Evolutionary conservation across 2,888 invertebrate species (phyloP).

Genomic region (Lochmaea capreae): DNA sequence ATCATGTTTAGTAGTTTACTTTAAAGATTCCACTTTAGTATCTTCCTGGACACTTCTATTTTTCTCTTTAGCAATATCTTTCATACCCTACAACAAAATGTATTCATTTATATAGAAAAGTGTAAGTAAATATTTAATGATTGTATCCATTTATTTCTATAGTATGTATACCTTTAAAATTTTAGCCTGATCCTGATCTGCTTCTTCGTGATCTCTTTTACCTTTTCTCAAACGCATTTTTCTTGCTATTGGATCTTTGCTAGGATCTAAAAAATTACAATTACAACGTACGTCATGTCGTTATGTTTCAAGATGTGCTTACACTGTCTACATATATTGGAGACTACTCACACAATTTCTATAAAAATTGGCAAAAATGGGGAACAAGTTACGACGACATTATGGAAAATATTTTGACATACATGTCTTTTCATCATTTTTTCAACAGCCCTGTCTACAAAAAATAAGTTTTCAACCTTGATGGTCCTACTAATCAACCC

Average conservation of each 20-base stretch:
- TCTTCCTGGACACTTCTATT: constrained; percentile 78
- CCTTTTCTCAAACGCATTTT: constrained; percentile 90
- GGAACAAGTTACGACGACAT: too few species aligned
- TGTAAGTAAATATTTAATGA: not conserved
- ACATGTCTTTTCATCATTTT: too few species aligned
- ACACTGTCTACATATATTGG: too few species aligned
- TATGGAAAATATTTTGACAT: too few species aligned
- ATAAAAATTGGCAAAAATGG: too few species aligned
- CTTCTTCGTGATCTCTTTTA: constrained; percentile 81
- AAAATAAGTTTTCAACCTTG: too few species aligned
- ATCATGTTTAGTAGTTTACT: constrained; percentile 66
- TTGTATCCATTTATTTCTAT: too few species aligned
- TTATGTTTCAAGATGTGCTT: too few species aligned
- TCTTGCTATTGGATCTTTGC: constrained; percentile 93
- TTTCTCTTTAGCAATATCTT: constrained; percentile 85
- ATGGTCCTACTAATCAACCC: too few species aligned
- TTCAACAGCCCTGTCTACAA: too few species aligned
- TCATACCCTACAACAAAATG: constrained; percentile 75
- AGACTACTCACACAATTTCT: too few species aligned
- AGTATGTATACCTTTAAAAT: constrained; percentile 75
- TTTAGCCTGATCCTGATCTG: constrained; percentile 88
- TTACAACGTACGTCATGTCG: too few species aligned
- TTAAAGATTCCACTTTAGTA: constrained; percentile 77
- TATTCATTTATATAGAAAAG: not conserved
- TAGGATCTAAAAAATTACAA: constrained; percentile 65